A percentile compares a stretch with the other conserved stretches of the same genome.
Evolutionary conservation across 2,113 vertebrate species (phyloP).

Genomic region (Scomber scombrus): DNA sequence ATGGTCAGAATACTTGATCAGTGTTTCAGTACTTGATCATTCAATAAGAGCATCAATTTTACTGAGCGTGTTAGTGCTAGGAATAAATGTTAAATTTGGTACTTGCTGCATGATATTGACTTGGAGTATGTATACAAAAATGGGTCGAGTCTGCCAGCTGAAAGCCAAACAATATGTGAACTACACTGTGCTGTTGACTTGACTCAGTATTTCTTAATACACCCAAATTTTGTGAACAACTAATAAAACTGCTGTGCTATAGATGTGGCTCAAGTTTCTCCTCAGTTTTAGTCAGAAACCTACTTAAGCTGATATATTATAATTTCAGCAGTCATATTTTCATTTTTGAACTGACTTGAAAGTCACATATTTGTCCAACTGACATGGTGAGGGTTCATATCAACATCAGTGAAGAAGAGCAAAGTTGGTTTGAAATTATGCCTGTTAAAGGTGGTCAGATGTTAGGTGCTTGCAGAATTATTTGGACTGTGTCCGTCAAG

Average conservation of each 20-base stretch:
- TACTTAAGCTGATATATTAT: too few relatives aligned
- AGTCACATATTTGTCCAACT: too few relatives aligned
- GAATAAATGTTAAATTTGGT: background rate
- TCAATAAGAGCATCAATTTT: background rate
- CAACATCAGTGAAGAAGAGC: background rate
- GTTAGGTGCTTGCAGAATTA: too few relatives aligned
- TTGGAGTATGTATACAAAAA: constrained; percentile 1
- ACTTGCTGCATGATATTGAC: background rate
- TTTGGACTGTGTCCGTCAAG: too few relatives aligned
- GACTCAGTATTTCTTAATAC: background rate
- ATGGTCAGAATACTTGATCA: background rate
- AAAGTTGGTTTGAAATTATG: background rate
- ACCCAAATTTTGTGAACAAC: background rate
- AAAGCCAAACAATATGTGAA: background rate
- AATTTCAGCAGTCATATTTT: too few relatives aligned
- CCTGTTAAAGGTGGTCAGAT: too few relatives aligned
- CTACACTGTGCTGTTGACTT: background rate
- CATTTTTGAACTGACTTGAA: too few relatives aligned
- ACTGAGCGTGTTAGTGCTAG: background rate
- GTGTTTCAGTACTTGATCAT: background rate
- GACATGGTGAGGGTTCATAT: too few relatives aligned
- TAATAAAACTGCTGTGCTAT: too few relatives aligned
- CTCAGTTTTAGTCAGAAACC: too few relatives aligned
- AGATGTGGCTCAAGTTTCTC: too few relatives aligned
- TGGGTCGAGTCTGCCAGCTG: background rate